A percentile compares a stretch with the other conserved stretches of the same genome.
Evolutionary conservation across 2,888 invertebrate species (phyloP).

Genomic region (Aleiodes alternator): DNA sequence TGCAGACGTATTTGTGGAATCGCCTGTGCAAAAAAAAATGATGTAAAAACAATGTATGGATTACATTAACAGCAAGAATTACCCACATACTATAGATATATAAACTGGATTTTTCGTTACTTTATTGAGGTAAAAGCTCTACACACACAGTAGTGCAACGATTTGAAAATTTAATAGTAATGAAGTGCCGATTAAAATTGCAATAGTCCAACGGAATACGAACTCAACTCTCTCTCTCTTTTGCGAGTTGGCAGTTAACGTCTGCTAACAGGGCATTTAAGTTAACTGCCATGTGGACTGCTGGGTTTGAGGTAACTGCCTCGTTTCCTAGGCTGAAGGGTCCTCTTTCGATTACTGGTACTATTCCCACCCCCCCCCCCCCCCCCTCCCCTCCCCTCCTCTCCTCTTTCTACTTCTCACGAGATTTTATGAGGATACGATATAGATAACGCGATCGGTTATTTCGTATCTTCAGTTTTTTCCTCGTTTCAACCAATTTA

Average conservation of each 20-base stretch:
- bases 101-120: slow-evolving; percentile 4
- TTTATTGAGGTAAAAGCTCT: slow-evolving; percentile 31
- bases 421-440: slow-evolving; percentile 17
- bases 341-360: slow-evolving; percentile 72
- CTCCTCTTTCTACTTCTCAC: neutral
- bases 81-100: neutral
- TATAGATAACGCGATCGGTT: no score
- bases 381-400: neutral
- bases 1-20: neutral
- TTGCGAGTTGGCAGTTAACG: slow-evolving; percentile 68
- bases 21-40: neutral
- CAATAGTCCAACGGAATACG: slow-evolving; percentile 68
- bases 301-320: slow-evolving; percentile 68
- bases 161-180: slow-evolving; percentile 74
- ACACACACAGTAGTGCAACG: slow-evolving; percentile 54
- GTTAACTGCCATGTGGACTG: slow-evolving; percentile 67
- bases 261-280: slow-evolving; percentile 75
- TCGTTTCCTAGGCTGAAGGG: slow-evolving; percentile 73
- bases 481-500: no score
- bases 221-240: slow-evolving; percentile 2
- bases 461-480: no score
- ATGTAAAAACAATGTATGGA: slow-evolving; percentile 21
- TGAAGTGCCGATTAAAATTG: slow-evolving; percentile 74
- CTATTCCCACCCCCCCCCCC: slow-evolving; percentile 31
- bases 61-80: slow-evolving; percentile 42